These are phyloP conservation scores for Agraylea sexmaculata DNA, from an alignment of 1,140 invertebrate species.

Conservation along the genomic window DNA sequence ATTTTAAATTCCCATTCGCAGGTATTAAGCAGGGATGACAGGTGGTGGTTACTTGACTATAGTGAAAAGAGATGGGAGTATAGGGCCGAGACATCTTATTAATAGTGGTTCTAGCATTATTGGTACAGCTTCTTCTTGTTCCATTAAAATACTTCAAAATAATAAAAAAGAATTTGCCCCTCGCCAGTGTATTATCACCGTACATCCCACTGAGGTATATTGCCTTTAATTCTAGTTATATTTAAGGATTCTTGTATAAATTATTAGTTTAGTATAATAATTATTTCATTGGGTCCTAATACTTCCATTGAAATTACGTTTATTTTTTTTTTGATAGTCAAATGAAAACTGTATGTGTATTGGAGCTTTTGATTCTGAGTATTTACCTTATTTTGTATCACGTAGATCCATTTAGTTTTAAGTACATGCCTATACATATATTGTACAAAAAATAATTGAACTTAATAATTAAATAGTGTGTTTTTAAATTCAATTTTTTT, in stretches of 20 bases:
- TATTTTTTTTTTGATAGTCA: no score
- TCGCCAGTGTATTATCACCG: slow-evolving; percentile 18
- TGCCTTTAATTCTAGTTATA: no score
- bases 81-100: slow-evolving; percentile 14
- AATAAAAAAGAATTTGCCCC: slow-evolving; percentile 11
- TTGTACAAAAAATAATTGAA: not conserved
- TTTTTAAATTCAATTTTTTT: not conserved
- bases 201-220: slow-evolving; percentile 5
- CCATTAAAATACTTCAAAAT: slow-evolving; percentile 7
- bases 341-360: no score
- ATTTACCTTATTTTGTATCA: no score
- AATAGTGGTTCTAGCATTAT: slow-evolving; percentile 7
- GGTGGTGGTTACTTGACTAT: slow-evolving; percentile 16
- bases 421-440: no score
- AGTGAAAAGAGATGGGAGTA: slow-evolving; percentile 13
- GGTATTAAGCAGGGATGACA: no score
- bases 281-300: no score
- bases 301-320: no score
- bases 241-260: not conserved
- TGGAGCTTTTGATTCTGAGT: no score
- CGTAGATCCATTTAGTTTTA: no score
- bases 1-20: no score
- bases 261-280: not conserved
- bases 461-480: not conserved
- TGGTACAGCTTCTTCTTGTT: slow-evolving; percentile 14